These are phyloP conservation scores for Petaurus breviceps DNA, from an alignment of 2,113 vertebrate species.

Conservation along the genomic window DNA sequence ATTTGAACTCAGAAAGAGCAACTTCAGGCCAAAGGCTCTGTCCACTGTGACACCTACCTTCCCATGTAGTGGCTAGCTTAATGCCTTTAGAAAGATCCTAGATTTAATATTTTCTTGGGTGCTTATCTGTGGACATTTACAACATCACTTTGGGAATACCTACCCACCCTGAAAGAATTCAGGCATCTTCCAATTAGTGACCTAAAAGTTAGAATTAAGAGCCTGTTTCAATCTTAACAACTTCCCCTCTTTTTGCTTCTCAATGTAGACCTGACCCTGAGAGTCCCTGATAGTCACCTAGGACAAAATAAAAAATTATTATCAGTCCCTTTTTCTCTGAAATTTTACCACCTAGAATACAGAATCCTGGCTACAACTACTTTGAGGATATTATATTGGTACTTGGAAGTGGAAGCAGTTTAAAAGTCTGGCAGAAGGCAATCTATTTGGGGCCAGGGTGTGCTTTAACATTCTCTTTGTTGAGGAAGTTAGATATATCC, in stretches of 20 bases:
- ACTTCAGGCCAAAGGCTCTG: neutral
- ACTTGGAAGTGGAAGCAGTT: neutral
- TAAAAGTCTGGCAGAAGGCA: neutral
- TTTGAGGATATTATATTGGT: neutral
- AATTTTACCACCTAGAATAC: neutral
- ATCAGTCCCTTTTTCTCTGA: neutral
- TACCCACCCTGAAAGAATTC: neutral
- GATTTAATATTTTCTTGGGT: neutral
- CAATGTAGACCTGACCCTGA: neutral
- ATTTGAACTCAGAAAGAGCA: neutral
- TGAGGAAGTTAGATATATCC: neutral
- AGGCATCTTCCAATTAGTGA: neutral
- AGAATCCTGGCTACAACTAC: neutral
- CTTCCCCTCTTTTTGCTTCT: neutral
- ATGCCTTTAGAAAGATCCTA: neutral
- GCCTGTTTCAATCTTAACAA: neutral
- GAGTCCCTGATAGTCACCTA: neutral
- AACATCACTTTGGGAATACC: neutral
- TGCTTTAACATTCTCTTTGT: neutral
- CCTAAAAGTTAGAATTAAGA: neutral
- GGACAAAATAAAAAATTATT: neutral
- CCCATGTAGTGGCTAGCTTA: neutral
- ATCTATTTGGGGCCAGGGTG: fast-evolving
- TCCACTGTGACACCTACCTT: neutral
- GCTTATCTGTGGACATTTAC: neutral